Base-by-base conservation (phyloP, 2,888 invertebrate species). In the Acleris holmiana region DNA sequence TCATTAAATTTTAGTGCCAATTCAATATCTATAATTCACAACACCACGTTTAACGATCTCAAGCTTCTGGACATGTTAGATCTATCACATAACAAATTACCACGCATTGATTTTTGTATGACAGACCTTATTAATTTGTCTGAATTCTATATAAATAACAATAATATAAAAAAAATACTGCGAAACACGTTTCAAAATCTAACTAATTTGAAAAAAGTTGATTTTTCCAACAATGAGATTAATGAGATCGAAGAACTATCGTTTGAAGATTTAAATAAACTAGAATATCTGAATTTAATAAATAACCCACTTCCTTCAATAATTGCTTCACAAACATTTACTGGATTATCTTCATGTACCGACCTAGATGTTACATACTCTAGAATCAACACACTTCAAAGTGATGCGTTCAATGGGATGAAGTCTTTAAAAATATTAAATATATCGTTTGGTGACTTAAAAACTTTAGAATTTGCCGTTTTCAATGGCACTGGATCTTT, bases 141-240 rank as follows among this genome's bases (percentile, higher is more conserved):
- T 4, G 6, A 23, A 18, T 60, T 60, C 4, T 50, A 50, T 7
- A n/a, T 60, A n/a, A 60, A 55, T 18, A 54, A 60, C 29, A 65
- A 65, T 15, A 6, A 19, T 0, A 46, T 65, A 1, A 49, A 8
- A 21, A 65, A 55, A 53, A 60, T 65, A 10, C 29, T 44, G 3
- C 15, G 25, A 50, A 21, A 23, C 29, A 55, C 49, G 35, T 65
- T 65, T 15, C 18, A 23, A 4, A 15, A 23, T 4, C 23, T 65
- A 1, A 8, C 7, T 13, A 29, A n/a, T 1, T 5, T 65, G 21
- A 55, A 35, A 23, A 23, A 2, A 23, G 2, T 60, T 1, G 59
- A 65, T 54, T 60, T 65, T 35, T 65, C 65, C 4, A 50, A 50
- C n/a, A 65, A 65, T 10, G 29, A 18, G 6, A 60, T 65, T 0